Evolutionary conservation across 1,140 invertebrate species (phyloP).

Genomic region (Phthorimaea operculella): DNA sequence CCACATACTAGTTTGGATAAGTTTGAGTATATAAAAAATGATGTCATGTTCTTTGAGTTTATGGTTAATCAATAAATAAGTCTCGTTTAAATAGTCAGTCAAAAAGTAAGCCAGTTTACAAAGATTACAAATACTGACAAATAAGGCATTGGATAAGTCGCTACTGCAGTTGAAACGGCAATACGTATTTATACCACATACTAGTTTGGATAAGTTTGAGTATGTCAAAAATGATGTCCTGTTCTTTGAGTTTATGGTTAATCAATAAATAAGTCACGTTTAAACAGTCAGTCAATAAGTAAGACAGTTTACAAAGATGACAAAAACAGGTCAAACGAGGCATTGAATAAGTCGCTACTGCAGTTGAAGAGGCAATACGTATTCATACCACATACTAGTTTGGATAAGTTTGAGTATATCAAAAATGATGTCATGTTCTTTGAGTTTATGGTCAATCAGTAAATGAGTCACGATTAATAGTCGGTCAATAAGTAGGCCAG

Average conservation of each 20-base stretch:
- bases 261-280: constrained; percentile 23
- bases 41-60: constrained; percentile 76
- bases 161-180: constrained; percentile 66
- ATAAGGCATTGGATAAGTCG: constrained; percentile 40
- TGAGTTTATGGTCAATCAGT: constrained; percentile 68
- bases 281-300: no score
- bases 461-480: no score
- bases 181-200: constrained; percentile 80
- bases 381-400: constrained; percentile 76
- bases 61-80: constrained; percentile 51
- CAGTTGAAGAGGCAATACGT: constrained; percentile 73
- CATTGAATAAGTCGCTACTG: constrained; percentile 40
- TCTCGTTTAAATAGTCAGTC: no score
- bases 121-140: no score
- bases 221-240: constrained; percentile 74
- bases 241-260: constrained; percentile 72
- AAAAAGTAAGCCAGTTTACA: no score
- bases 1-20: constrained; percentile 75
- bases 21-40: constrained; percentile 73
- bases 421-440: constrained; percentile 74
- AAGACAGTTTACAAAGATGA: constrained; percentile 46
- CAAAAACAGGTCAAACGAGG: constrained; percentile 37
- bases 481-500: no score
- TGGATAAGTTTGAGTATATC: constrained; percentile 74
- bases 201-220: constrained; percentile 72